Base-by-base conservation (phyloP, 2,797 vertebrate genomes). In the Cyclura pinguis region DNA sequence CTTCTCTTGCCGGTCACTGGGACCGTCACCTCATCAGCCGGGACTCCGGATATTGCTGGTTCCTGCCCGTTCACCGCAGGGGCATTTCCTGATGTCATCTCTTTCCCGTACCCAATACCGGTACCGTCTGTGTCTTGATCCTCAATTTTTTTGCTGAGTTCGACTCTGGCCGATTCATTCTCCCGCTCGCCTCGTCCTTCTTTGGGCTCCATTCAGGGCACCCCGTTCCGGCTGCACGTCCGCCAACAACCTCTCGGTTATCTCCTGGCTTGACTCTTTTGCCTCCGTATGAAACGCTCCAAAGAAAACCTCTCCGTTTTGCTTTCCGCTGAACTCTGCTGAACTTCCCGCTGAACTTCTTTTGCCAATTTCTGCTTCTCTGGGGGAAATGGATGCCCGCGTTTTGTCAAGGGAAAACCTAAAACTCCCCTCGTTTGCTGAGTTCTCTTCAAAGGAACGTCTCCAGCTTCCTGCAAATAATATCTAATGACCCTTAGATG, bases 191-290 rank as follows among this genome's bases (percentile, higher is more conserved):
- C 72, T 22, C 62, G 35, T 8, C 22, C 14, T 35, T 38, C 42
- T 2, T 12, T 14, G 3, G 88, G 72, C 52, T 95, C 93, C 94
- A 94, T 94, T 35, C 13, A 1, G 6, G 16, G 50, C 16, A 29
- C 4, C 5, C 38, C 35, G 27, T 29, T 38, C n/a, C 52, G 6
- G 29, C 50, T 1, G 55, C 1, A 18, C 18, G 7, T 76, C 10
- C 80, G 64, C 38, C 35, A 6, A 62, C 6, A 62, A 62, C 20
- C 59, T 62, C 59, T 20, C 24, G 59, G 20, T 5, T 59, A 5
- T 59, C 6, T 22, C 27, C 5, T 6, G 4, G 59, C 7, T 5
- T 12, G 29, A 12, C 35, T n/a, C 52, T 62, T 52, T n/a, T 22
- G 12, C 5, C 6, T n/a, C 2, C 4, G 59, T 29, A 18, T 32